Evolutionary conservation across 2,113 vertebrate species (phyloP), one percentile per base, ranked within the genome.

Genomic region (Glaucomys volans): DNA sequence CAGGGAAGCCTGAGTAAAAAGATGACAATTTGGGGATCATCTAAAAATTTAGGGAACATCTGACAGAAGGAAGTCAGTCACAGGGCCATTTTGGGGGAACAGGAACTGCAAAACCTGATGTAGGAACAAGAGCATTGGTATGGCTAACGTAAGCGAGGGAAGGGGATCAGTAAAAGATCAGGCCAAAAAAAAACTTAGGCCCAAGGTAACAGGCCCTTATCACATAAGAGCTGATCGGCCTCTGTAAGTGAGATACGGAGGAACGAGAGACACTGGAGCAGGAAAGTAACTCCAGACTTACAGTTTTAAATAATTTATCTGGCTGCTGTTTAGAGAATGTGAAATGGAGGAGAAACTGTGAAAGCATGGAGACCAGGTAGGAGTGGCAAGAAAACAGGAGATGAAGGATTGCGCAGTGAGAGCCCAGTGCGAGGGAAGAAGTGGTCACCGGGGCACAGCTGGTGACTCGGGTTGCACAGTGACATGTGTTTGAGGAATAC

Each of bases 271-370:
- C 32, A 64, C 7, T n/a, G 66, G 79, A 95, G 44, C 80, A 94
- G 77, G 35, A 77, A 24, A 66, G 91, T 30, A 88, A 91, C 84
- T 54, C 0, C 83, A 91, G 72, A 69, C 64, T n/a, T 26, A 81
- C 3, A 72, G 75, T 71, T 93, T 87, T 94, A 87, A 96, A 92
- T 91, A 85, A 88, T 88, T 80, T 54, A 95, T 84, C n/a, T 64
- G 62, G 57, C 64, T 76, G 32, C 81, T 87, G 66, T 86, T 32
- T 83, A 47, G 57, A 87, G 71, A 91, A 37, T n/a, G 42, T 42
- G 16, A 37, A 72, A 50, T 67, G 75, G 6, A 26, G 44, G 62
- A 87, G 71, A 79, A 69, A 69, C 37, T 28, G 44, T 24, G 42
- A 84, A 91, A 92, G 57, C 67, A 42, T 1, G 9, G n/a, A 72